Percentiles rank a stretch among this genome's conserved stretches.
These are phyloP conservation scores for Metopolophium dirhodum DNA, from an alignment of 1,140 invertebrate species.

Conservation along the genomic window DNA sequence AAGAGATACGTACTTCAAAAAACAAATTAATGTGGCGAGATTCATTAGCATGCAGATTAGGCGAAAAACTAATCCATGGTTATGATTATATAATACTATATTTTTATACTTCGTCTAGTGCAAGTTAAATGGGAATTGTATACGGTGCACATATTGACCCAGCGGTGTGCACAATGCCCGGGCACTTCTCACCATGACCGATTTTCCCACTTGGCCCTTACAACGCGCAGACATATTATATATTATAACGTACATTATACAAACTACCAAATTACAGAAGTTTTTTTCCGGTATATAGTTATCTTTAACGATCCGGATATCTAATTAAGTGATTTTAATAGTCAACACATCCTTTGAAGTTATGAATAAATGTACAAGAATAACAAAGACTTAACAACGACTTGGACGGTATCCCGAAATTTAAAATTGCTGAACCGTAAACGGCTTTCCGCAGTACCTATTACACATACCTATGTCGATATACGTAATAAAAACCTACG, in stretches of 20 bases:
- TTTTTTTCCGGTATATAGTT: slow-evolving; percentile 35
- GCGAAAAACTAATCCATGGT: not conserved
- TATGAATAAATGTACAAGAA: slow-evolving; percentile 12
- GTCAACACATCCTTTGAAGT: slow-evolving; percentile 39
- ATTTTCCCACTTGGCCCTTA: slow-evolving; percentile 13
- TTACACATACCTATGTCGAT: no score
- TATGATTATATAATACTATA: not conserved
- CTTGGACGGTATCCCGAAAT: slow-evolving; percentile 18
- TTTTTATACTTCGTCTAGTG: not conserved
- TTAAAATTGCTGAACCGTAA: not conserved
- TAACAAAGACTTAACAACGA: not conserved
- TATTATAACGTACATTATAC: not conserved
- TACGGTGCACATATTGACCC: not conserved
- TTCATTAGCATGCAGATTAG: not conserved
- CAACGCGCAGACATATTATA: not conserved
- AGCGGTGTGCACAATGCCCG: not conserved
- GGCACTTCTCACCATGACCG: slow-evolving; percentile 2
- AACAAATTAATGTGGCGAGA: not conserved
- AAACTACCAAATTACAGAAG: not conserved
- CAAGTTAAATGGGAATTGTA: not conserved
- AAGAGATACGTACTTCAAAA: not conserved
- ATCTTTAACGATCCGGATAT: slow-evolving; percentile 36
- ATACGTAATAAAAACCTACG: no score
- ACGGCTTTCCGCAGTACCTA: not conserved
- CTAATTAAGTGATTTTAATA: slow-evolving; percentile 21